Percentiles rank a stretch among this genome's conserved stretches.
Conservation (phyloP, 2,888 invertebrate genomes). For the Imbricaverruca yamaguchii region DNA sequence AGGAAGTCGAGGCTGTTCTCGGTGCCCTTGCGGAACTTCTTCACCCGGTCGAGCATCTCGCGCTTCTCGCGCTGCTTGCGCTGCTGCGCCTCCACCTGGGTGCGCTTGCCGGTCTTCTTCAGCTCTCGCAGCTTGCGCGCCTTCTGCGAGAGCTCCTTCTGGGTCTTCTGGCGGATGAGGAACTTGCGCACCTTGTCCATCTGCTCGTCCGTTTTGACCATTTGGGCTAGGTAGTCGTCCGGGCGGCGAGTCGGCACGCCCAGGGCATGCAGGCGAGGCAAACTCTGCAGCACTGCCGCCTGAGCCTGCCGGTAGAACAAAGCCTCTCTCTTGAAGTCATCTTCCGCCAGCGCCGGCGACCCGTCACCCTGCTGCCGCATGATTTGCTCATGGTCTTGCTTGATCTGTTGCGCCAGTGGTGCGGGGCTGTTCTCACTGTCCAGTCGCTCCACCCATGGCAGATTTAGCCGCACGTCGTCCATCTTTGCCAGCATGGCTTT, state of each 20-base stretch:
- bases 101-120: constrained; percentile 85
- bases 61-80: constrained; percentile 84
- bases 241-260: constrained; percentile 75
- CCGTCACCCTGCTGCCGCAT: no score
- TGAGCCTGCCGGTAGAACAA: constrained; percentile 75
- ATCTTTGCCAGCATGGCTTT: constrained; percentile 61
- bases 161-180: constrained; percentile 72
- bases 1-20: constrained; percentile 28
- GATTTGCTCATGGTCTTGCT: constrained; percentile 42
- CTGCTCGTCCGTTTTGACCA: constrained; percentile 94
- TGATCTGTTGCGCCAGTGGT: constrained; percentile 75
- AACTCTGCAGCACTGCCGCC: constrained; percentile 70
- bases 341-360: constrained; percentile 43
- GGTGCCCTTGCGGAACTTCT: constrained; percentile 69
- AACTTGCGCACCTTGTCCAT: constrained; percentile 87
- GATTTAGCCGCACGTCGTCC: constrained; percentile 58
- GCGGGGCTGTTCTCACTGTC: constrained; percentile 69
- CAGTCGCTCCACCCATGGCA: constrained; percentile 79
- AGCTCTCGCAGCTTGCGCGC: constrained; percentile 81
- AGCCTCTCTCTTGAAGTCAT: constrained; percentile 89
- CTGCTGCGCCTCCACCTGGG: constrained; percentile 72
- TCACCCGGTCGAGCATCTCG: constrained; percentile 83
- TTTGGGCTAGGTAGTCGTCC: constrained; percentile 96
- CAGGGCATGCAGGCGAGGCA: constrained; percentile 65
- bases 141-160: constrained; percentile 79